These are phyloP conservation scores for Sipha maydis DNA, from an alignment of 2,888 invertebrate species.

Conservation along the genomic window DNA sequence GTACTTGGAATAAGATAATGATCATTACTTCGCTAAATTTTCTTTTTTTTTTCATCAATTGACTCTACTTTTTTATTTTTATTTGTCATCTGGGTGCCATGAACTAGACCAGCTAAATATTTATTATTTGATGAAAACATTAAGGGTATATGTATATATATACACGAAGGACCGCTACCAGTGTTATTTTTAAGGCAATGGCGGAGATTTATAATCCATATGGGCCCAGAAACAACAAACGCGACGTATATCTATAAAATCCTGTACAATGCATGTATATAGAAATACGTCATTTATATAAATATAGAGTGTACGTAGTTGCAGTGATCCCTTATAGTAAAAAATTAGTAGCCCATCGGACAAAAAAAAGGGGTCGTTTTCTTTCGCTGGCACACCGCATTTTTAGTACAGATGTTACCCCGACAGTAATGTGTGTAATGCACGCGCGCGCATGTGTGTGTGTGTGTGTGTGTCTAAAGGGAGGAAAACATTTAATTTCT, in stretches of 20 bases:
- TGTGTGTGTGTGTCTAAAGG: not conserved
- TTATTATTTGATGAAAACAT: not conserved
- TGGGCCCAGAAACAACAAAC: conserved; percentile 32
- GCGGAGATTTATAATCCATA: conserved; percentile 55
- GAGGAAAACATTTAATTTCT: conserved; percentile 35
- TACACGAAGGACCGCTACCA: not conserved
- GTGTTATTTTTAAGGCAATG: conserved; percentile 53
- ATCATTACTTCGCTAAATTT: not conserved
- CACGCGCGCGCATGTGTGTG: not conserved
- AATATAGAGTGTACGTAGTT: not conserved
- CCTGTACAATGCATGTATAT: not conserved
- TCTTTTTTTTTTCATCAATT: not conserved
- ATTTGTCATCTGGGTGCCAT: conserved; percentile 28
- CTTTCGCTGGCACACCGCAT: not conserved
- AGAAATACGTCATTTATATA: not conserved
- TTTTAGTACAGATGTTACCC: conserved; percentile 40
- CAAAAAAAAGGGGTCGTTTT: conserved; percentile 11
- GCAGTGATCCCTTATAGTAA: conserved; percentile 22
- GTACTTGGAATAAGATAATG: not conserved
- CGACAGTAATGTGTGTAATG: not conserved
- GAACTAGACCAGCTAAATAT: conserved; percentile 1
- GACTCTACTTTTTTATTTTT: not conserved
- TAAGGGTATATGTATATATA: not conserved
- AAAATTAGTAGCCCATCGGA: conserved; percentile 18
- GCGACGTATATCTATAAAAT: not conserved